Conservation (phyloP, 2,888 invertebrate species). For the Pimpla rufipes region DNA sequence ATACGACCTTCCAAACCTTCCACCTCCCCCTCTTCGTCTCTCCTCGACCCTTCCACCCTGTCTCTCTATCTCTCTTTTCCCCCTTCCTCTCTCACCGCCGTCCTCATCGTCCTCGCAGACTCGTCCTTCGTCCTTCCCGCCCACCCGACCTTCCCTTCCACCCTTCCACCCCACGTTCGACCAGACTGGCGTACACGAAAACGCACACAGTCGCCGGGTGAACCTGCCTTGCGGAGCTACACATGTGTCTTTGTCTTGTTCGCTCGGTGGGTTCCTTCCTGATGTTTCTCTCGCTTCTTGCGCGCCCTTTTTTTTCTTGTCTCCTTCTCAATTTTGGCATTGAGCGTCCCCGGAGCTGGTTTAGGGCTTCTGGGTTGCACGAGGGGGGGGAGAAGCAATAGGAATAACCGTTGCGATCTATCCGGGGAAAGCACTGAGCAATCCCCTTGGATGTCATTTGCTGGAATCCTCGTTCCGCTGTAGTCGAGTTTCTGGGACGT, state of each 20-base stretch:
- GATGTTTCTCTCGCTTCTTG: conserved; percentile 47
- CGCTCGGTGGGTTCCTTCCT: conserved; percentile 18
- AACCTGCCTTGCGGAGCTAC: conserved; percentile 10
- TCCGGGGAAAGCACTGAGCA: conserved; percentile 52
- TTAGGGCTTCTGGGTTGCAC: conserved; percentile 5
- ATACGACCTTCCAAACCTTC: conserved; percentile 82
- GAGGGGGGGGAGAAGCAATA: conserved; percentile 43
- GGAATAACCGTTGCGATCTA: conserved; percentile 32
- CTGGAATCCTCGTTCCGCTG: conserved; percentile 59
- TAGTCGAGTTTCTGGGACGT: conserved; percentile 61
- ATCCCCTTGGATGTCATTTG: conserved; percentile 52
- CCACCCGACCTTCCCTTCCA: conserved; percentile 1
- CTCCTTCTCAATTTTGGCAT: conserved; percentile 56
- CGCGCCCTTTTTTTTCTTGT: conserved; percentile 60
- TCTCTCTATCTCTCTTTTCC: conserved; percentile 26
- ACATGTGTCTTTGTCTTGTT: conserved; percentile 64
- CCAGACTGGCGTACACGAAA: conserved; percentile 80
- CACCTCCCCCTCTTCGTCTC: conserved; percentile 12
- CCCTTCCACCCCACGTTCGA: conserved; percentile 64
- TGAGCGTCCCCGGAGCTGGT: conserved; percentile 29
- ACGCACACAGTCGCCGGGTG: conserved; percentile 55
- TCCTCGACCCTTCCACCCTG: background rate
- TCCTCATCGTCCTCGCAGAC: conserved; percentile 36
- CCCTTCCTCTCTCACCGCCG: conserved; percentile 7
- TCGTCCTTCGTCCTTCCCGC: conserved; percentile 27